Base-by-base conservation (phyloP, 2,888 invertebrate genomes). In the Ormyrus labotus region DNA sequence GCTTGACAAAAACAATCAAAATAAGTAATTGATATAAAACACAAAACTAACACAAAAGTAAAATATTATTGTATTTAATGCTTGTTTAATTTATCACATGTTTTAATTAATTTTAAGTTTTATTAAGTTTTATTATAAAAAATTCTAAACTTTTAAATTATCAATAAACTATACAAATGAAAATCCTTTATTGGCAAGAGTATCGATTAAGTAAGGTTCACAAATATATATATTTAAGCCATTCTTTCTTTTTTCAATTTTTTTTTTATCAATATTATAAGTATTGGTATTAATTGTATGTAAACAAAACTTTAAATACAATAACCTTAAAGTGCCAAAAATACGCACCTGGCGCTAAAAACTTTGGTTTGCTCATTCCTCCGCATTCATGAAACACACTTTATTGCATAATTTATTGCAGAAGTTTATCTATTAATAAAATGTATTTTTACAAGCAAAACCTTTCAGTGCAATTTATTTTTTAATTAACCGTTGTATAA, bases 321-420 rank as follows among this genome's bases (percentile, higher is more conserved):
- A 64, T 45, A 72, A 48, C 6, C 9, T 57, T 13, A 60, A 48
- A 72, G 48, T 4, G 6, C 34, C 0, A 48, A 68, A 13, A 57
- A 11, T 48, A 74, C 53, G 6, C 60, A 83, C 83, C 83, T 63
- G 83, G 81, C n/a, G 64, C 74, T 71, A 83, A 67, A 78, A 81
- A 83, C 71, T 55, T 81, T 6, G 81, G 81, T 9, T 78, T 83
- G 9, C 55, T 83, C 83, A 83, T 83, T 13, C 8, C 45, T 19
- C 19, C 6, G 61, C 50, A 58, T 68, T 48, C 0, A 47, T 9
- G n/a, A 47, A 10, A 3, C 45, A 61, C 9, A 5, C 7, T 60
- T 51, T 58, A 78, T 50, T 50, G 5, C 64, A 77, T 70, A 64
- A 77, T 13, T 77, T 45, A 58, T 13, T 19, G 13, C 68, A 7